Percentiles rank a stretch among this genome's conserved stretches.
These are phyloP conservation scores for Microcebus murinus DNA, from an alignment of 2,113 vertebrate species.

Conservation along the genomic window DNA sequence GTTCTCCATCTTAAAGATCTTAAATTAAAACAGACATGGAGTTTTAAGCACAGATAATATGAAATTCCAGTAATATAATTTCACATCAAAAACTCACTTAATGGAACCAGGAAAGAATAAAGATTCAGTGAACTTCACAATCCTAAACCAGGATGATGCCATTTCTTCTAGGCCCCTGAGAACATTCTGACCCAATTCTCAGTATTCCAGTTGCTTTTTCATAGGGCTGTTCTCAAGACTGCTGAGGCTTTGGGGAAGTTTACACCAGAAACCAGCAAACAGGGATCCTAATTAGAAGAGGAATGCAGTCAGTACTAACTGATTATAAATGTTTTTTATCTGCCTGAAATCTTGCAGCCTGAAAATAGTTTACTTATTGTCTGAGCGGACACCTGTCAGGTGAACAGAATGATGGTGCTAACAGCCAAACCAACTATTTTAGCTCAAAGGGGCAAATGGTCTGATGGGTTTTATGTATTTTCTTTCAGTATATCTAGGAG, in stretches of 20 bases:
- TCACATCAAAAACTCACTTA: neutral
- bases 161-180: neutral
- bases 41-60: slow-evolving; percentile 12
- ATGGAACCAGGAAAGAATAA: neutral
- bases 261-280: neutral
- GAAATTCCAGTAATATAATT: neutral
- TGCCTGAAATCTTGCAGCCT: neutral
- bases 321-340: neutral
- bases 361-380: neutral
- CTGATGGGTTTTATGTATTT: no score
- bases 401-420: neutral
- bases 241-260: neutral
- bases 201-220: neutral
- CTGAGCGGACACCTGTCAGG: neutral
- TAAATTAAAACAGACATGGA: neutral
- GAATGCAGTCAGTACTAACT: neutral
- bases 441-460: neutral
- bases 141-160: neutral
- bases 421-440: neutral
- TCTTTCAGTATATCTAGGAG: neutral
- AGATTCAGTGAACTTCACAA: neutral
- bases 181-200: slow-evolving; percentile 13
- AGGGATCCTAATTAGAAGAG: neutral
- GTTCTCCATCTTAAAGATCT: neutral
- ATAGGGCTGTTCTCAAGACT: neutral